Conservation (phyloP, 2,888 invertebrate species). For the Agrotis puta region DNA sequence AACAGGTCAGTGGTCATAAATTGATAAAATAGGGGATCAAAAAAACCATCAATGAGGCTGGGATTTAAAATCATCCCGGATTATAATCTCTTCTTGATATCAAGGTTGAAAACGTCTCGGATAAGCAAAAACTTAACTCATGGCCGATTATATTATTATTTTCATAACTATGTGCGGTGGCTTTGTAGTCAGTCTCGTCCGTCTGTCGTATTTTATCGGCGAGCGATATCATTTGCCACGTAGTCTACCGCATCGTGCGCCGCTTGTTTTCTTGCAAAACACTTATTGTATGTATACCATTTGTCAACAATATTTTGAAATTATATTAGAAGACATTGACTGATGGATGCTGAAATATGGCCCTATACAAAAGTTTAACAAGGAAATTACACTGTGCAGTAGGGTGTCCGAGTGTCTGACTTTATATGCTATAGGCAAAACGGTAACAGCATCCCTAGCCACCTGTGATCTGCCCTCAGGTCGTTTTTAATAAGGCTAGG, state of each 20-base stretch:
- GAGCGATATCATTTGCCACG: conserved; percentile 30
- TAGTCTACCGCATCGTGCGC: conserved; percentile 22
- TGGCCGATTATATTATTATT: conserved; percentile 14
- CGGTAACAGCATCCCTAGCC: background rate
- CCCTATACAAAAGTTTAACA: background rate
- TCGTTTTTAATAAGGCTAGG: background rate
- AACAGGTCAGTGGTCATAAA: background rate
- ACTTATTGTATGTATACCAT: background rate
- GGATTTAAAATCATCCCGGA: background rate
- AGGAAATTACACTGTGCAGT: background rate
- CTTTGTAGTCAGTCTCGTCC: conserved; percentile 1
- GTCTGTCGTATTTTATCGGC: conserved; percentile 53
- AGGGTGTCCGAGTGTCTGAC: background rate
- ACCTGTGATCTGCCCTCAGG: background rate
- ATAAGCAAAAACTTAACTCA: background rate
- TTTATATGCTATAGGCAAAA: background rate
- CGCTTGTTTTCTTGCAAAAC: conserved; percentile 10
- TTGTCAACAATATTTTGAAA: background rate
- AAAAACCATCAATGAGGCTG: background rate
- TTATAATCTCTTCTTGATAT: background rate
- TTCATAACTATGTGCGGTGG: conserved; percentile 28
- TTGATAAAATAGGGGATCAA: background rate
- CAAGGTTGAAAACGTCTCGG: background rate
- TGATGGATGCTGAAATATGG: background rate
- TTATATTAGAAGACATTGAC: conserved; percentile 1